Base-by-base conservation (phyloP, 2,888 invertebrate genomes). In the Macaria notata region DNA sequence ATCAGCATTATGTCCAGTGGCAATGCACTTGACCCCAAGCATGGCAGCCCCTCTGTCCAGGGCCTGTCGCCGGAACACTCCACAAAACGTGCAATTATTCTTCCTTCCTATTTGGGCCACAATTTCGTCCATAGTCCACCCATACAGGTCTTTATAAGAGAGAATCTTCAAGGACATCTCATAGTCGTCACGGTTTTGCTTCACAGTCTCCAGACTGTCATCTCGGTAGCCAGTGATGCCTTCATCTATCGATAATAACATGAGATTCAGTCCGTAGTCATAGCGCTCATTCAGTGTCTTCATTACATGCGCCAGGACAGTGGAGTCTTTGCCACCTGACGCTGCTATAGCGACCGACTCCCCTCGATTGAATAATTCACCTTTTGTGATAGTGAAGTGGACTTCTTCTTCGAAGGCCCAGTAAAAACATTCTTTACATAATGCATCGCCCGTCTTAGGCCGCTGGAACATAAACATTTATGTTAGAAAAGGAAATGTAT, bases 121-220 rank as follows among this genome's bases (percentile, higher is more conserved):
- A 81, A 99, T 99, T 74, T 96, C 96, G 90, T 99, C 99, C 98
- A 99, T 99, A 3, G 99, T 99, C 99, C 99, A 99, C 0, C 99
- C 99, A 90, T 99, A 99, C 4, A 99, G 90, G 71, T 99, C 98
- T 89, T 98, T 96, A 78, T 99, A 99, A 0, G 99, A 99, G 5
- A 99, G 92, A 61, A 99, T 98, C 91, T 97, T 98, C 43, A 99
- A 88, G 0, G 98, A 96, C 90, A 99, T 95, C 71, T 94, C 94
- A 90, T 99, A 99, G 81, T 99, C 98, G 71, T 96, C 95, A 56
- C 97, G 93, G 80, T 99, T 99, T 78, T 96, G 94, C 80, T 98
- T 97, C 0, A 99, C 99, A 1, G 99, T 99, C 88, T 98, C 96
- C 54, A 99, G 92, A 81, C 99, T 99, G 81, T 99, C 99, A 84